Base-by-base conservation (phyloP, 2,113 vertebrate species). In the Cacatua alba region DNA sequence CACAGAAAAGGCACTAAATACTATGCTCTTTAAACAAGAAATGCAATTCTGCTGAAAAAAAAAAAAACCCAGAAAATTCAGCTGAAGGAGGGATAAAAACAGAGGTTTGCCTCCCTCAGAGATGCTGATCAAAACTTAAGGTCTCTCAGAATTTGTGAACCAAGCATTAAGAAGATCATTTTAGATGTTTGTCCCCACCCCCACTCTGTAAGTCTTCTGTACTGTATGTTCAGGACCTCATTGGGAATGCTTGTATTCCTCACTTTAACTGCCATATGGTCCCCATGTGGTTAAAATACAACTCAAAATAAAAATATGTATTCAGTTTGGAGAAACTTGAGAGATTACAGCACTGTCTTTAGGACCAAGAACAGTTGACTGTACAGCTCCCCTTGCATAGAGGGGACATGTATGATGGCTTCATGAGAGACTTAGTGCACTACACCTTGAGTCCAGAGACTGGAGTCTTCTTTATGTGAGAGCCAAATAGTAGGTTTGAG, bases 251-350 rank as follows among this genome's bases (percentile, higher is more conserved):
- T 60, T 43, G 17, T 63, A 60, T 88, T 93, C 49, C 44, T 77
- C 10, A 13, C 23, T 92, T 90, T 53, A 92, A 88, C 71, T 83
- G 80, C 86, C 91, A 90, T 96, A 86, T 94, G 95, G 91, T 71
- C 16, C 24, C 91, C 83, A 95, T 75, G 65, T 95, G 94, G 57
- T 75, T 89, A 91, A 94, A 92, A 37, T 70, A 15, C 48, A 95
- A 84, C 69, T 82, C 46, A 81, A 79, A 93, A 84, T 82, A 89
- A 95, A 91, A 96, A 70, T 81, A 92, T 79, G 14, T 59, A 81
- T 81, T 35, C 76, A 93, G 60, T 55, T 51, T 81, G 64, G 55
- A 91, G 83, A 48, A 83, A 77, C 28, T 67, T 46, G 63, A 94
- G 57, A 83, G 68, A 80, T 83, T 67, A 65, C 21, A 83, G 44